Base-by-base conservation (phyloP, 2,797 vertebrate species). In the Peromyscus nudipes region DNA sequence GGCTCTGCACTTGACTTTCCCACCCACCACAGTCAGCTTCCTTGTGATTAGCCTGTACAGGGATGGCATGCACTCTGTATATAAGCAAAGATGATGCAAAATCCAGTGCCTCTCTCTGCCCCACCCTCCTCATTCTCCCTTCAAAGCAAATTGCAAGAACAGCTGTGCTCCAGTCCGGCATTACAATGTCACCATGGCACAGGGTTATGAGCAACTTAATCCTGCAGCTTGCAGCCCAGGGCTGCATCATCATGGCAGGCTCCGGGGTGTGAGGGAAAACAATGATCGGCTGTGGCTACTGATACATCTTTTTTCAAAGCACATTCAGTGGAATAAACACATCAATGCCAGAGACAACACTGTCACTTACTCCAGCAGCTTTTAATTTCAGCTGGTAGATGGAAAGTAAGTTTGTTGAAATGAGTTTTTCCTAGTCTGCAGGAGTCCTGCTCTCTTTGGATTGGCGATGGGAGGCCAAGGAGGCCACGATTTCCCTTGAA, bases 381-480 rank as follows among this genome's bases (percentile, higher is more conserved):
- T 96, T 93, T 96, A 97, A 97, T 97, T 98, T 96, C 40, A 76
- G n/a, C 52, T 25, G 76, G 40, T 88, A 94, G 95, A 93, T 94
- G 95, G 94, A 97, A 97, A 96, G 64, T n/a, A 92, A 93, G 52
- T 96, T 94, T 93, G 79, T 80, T 85, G 84, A 96, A 96, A 97
- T 93, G 89, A 92, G 85, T 93, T 96, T 97, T 95, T 91, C 85
- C 76, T 86, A n/a, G 77, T 95, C 67, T 49, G 64, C 17, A 4
- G 94, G 93, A 94, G 77, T 89, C 88, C 80, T 95, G 71, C 94
- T 97, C 93, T 92, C 93, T 96, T 96, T 95, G 97, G 92, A 96
- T 95, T 75, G 85, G 71, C 62, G 88, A 93, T 89, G 83, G 85
- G 85, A 91, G 92, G 46, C 23, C 96, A 94, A 94, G 84, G 75